Percentiles rank a stretch among this genome's conserved stretches.
Conservation (phyloP, 2,113 vertebrate genomes). For the Fukomys damarensis region DNA sequence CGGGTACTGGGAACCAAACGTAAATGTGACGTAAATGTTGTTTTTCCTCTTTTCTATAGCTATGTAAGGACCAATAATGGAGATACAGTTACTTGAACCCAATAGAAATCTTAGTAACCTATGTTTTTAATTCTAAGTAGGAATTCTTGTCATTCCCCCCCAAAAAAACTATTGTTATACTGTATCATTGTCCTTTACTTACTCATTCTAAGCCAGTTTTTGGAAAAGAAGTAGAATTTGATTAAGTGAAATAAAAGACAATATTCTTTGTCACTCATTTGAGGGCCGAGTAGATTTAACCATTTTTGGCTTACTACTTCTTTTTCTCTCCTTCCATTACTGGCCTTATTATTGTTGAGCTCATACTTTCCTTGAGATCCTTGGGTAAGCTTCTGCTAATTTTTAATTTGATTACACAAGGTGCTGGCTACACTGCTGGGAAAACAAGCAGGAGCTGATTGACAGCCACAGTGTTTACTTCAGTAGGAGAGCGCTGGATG, state of each 20-base stretch:
- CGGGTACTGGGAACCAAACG: too few species aligned
- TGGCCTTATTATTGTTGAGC: neutral
- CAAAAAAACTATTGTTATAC: neutral
- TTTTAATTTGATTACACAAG: slow-evolving; percentile 41
- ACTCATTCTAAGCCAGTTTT: slow-evolving; percentile 5
- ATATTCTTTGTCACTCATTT: neutral
- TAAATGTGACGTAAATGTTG: neutral
- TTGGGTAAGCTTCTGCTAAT: slow-evolving; percentile 10
- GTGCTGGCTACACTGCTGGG: slow-evolving; percentile 1
- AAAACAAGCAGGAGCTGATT: slow-evolving; percentile 24
- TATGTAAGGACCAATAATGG: neutral
- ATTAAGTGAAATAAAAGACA: slow-evolving; percentile 6
- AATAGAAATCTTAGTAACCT: neutral
- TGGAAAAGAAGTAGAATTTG: neutral
- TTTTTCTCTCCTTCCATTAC: neutral
- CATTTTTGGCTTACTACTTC: neutral
- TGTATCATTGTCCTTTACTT: slow-evolving; percentile 6
- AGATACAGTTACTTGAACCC: neutral
- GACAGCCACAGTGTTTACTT: slow-evolving; percentile 29
- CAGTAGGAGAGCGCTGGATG: neutral
- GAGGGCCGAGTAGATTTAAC: neutral
- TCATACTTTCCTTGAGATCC: neutral
- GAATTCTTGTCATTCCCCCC: neutral
- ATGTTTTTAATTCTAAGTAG: neutral
- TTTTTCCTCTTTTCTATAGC: slow-evolving; percentile 7